Percentiles rank a stretch among this genome's conserved stretches.
Evolutionary conservation across 1,140 invertebrate species (phyloP).

Genomic region (Drosophila tristis): DNA sequence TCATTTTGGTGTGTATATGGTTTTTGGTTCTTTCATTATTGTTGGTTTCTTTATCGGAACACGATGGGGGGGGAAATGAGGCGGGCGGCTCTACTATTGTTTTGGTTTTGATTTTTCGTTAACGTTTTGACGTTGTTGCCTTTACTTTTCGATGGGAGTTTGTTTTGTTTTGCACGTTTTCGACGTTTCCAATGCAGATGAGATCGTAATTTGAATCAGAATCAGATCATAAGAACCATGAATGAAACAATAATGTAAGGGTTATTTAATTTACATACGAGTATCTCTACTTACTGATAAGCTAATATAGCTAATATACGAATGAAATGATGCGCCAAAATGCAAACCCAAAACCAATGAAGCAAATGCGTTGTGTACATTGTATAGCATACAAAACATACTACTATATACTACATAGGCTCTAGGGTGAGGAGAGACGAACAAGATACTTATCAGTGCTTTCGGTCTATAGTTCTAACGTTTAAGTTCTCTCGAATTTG

Average conservation of each 20-base stretch:
- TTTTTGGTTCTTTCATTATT: slow-evolving; percentile 52
- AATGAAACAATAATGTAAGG: slow-evolving; percentile 65
- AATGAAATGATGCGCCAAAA: slow-evolving; percentile 73
- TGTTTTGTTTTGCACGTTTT: slow-evolving; percentile 23
- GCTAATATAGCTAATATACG: slow-evolving; percentile 68
- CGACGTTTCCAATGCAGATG: slow-evolving; percentile 12
- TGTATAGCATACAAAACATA: slow-evolving; percentile 45
- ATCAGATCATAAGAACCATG: slow-evolving; percentile 14
- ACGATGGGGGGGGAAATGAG: not conserved
- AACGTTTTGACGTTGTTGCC: slow-evolving; percentile 29
- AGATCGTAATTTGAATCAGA: no score
- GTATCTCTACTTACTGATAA: slow-evolving; percentile 40
- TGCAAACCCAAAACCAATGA: slow-evolving; percentile 58
- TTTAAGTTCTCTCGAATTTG: slow-evolving; percentile 60
- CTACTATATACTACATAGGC: slow-evolving; percentile 7
- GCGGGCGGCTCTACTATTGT: slow-evolving; percentile 16
- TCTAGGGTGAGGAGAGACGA: slow-evolving; percentile 43
- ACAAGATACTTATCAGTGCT: slow-evolving; percentile 39
- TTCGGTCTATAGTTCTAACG: slow-evolving; percentile 42
- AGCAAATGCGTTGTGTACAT: slow-evolving; percentile 53
- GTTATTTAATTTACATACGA: slow-evolving; percentile 40
- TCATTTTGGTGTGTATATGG: slow-evolving; percentile 70
- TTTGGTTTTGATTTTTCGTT: slow-evolving; percentile 25
- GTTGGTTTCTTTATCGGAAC: slow-evolving; percentile 37
- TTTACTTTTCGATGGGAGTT: slow-evolving; percentile 8